Evolutionary conservation across 2,888 invertebrate species (phyloP), one percentile per base, ranked within the genome.

Genomic region (Drosophila quinaria): DNA sequence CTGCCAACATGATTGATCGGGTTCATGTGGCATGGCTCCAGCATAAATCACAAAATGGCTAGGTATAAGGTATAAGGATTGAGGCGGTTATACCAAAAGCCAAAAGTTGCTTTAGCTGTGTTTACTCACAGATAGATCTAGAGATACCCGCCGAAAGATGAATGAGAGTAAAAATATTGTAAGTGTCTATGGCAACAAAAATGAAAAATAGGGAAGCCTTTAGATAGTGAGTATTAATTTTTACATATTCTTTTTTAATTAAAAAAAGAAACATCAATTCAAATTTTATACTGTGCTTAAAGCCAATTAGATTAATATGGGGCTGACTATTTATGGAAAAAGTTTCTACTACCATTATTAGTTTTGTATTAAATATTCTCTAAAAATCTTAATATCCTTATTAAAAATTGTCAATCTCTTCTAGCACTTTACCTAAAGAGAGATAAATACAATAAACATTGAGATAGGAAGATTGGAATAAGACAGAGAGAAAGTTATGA

Each of bases 1-100:
- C 42, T 52, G 60, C 41, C 63, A 49, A 67, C 51, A 60, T 78
- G 74, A 78, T 78, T 78, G 77, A 78, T 78, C 59, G 66, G 60
- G 22, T 55, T 63, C 44, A 42, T 15, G 33, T 60, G 9, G 52
- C 33, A 17, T 41, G 60, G 44, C 35, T 15, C 5, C 29, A 46
- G 37, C 42, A 19, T 58, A 76, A 51, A 59, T 54, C 58, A 58
- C 13, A 46, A 55, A 62, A 71, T 58, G 66, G 52, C 15, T 46
- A 6, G 15, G n/a, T n/a, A n/a, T n/a, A n/a, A 19, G 54, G 17
- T 59, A 29, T 35, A 5, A 8, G 25, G 17, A 37, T 50, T 44
- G 25, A 19, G 33, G 37, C 15, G 15, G n/a, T 15, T 35, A 9
- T 37, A 6, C 15, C 25, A 58, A 35, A 56, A 15, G 22, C 25